A percentile compares a stretch with the other conserved stretches of the same genome.
These are phyloP conservation scores for Dryocosmus kuriphilus DNA, from an alignment of 2,888 invertebrate genomes.

Conservation along the genomic window DNA sequence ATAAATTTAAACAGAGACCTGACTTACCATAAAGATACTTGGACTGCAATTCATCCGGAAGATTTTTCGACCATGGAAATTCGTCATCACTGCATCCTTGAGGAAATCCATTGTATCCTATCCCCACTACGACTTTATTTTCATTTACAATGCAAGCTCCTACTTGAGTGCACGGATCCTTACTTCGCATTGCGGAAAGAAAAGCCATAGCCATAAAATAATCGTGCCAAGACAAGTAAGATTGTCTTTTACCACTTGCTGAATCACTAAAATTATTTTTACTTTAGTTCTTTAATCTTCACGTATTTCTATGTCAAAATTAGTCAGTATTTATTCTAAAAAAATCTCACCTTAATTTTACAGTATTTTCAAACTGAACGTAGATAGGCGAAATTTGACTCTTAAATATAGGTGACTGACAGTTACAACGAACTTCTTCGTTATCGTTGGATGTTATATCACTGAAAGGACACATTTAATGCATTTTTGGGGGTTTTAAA, in stretches of 20 bases:
- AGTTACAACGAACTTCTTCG: neutral
- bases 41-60: slow-evolving; percentile 82
- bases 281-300: neutral
- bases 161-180: slow-evolving; percentile 95
- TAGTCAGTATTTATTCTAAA: neutral
- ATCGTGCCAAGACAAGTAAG: slow-evolving; percentile 92
- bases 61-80: slow-evolving; percentile 92
- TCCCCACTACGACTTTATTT: slow-evolving; percentile 92
- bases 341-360: neutral
- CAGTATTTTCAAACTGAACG: neutral
- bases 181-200: slow-evolving; percentile 94
- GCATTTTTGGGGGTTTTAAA: too few species aligned
- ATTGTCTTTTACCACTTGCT: slow-evolving; percentile 80
- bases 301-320: neutral
- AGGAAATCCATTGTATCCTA: slow-evolving; percentile 93
- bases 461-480: neutral
- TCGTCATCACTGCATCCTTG: slow-evolving; percentile 90
- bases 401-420: neutral
- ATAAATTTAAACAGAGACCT: slow-evolving; percentile 3
- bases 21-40: slow-evolving; percentile 91
- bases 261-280: slow-evolving; percentile 57
- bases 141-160: slow-evolving; percentile 96
- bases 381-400: neutral
- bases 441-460: too few species aligned
- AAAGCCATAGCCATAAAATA: slow-evolving; percentile 98